A percentile compares a stretch with the other conserved stretches of the same genome.
phyloP scores from a whole-genome alignment of 92 coral and sea anemone genomes.

The Pocillopora meandrina region DNA sequence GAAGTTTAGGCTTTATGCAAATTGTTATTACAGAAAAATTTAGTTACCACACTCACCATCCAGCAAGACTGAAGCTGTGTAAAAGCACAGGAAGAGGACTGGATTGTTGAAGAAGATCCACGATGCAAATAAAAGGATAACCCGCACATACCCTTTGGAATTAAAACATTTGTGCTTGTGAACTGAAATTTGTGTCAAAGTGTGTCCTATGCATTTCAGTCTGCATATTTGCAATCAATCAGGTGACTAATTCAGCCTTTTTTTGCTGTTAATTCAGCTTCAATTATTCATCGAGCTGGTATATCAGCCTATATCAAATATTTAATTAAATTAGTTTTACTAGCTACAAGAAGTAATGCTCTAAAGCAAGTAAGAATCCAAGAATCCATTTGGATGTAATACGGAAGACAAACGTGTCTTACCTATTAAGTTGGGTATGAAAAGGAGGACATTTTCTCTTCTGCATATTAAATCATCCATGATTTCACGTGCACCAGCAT shows the following conservation, averaged over 20 bases:
- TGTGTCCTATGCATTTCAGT: no score
- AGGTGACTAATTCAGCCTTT: no score
- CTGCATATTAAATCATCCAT: not conserved
- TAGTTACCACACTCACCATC: conserved; percentile 68
- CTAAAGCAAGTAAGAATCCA: no score
- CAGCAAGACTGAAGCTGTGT: conserved; percentile 68
- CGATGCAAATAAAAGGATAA: conserved; percentile 66
- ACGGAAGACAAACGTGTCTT: conserved; percentile 2
- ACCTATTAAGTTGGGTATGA: conserved; percentile 87
- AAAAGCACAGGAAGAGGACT: conserved; percentile 59
- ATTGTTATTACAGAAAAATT: not conserved
- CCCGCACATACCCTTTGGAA: conserved; percentile 76
- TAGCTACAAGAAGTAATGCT: no score
- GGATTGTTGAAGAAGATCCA: conserved; percentile 71
- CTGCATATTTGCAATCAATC: no score
- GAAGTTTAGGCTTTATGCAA: not conserved
- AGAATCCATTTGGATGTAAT: no score
- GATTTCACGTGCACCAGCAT: not conserved
- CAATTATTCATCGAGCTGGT: no score
- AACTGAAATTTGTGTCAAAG: no score
- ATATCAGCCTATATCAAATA: no score
- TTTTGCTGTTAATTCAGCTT: no score
- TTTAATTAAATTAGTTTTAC: no score
- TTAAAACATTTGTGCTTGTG: not conserved
- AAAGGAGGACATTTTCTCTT: conserved; percentile 56